Evolutionary conservation across 1,140 invertebrate species (phyloP), one percentile per base, ranked within the genome.

Genomic region (Bombus superbus): DNA sequence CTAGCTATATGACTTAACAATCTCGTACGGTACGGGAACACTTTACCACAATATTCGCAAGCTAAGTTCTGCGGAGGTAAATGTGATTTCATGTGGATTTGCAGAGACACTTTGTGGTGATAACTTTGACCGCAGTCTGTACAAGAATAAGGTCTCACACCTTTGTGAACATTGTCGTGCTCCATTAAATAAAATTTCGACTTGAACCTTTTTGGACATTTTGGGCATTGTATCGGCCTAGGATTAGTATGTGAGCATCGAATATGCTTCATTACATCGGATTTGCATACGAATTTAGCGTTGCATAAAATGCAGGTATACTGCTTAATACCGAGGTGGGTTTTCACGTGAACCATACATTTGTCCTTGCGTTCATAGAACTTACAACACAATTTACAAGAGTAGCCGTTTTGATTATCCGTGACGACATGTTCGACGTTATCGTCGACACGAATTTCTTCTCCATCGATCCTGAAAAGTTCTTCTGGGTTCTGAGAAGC

Each of bases 261-360:
- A 10, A 95, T 95, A 53, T 95, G 95, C 62, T 95, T 95, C 94
- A 95, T 95, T 4, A 95, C 95, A 69, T 95, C 95, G 3, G 94
- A 95, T 69, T 95, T 95, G 71, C 95, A 95, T 22, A 95, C 95
- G 69, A 95, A 95, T 83, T 94, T 95, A 2, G 94, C 94, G 22
- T 93, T 93, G 83, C 97, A 97, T 10, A 97, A 93, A 72, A 97
- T 96, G 90, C 97, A 97, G 1, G 96, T 94, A 89, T 96, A 97
- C 68, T 97, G 96, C 83, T 97, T 97, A 42, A 97, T 95, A 0
- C 96, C 97, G 0, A 96, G 95, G 90, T 97, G 97, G 0, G 97
- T 97, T 72, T 97, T 96, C 81, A 97, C 96, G 89, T 98, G 97
- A 11, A 95, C 95, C 25, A 92, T 95, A 81, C 94, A 95, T 80